A percentile compares a stretch with the other conserved stretches of the same genome.
These are phyloP conservation scores for Hypotaenidia philippensis DNA, from an alignment of 2,797 vertebrate genomes.

Conservation along the genomic window DNA sequence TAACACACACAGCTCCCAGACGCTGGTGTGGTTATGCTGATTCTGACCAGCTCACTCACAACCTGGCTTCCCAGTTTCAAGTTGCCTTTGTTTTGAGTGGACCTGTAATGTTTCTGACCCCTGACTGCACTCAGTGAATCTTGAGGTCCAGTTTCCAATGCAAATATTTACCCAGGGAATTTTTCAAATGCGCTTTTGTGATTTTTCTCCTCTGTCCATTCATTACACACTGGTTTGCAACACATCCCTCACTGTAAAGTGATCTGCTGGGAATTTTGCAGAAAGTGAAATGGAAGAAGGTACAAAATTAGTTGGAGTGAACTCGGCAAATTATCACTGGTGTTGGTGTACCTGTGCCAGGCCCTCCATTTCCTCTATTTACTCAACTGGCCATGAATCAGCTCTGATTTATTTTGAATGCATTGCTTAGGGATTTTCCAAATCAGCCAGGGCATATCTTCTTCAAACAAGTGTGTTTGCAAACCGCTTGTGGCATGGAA, in stretches of 20 bases:
- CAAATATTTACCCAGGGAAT: constrained; percentile 35
- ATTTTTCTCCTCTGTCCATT: neutral
- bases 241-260: neutral
- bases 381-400: constrained; percentile 27
- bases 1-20: neutral
- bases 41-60: neutral
- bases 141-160: neutral
- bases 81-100: constrained; percentile 5
- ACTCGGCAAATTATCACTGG: neutral
- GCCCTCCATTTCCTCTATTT: neutral
- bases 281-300: constrained; percentile 5
- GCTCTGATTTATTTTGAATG: constrained; percentile 37
- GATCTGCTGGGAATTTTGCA: constrained; percentile 5
- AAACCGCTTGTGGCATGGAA: constrained; percentile 20
- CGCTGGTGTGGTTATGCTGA: neutral
- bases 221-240: neutral
- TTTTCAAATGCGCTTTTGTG: neutral
- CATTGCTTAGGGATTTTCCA: constrained; percentile 27
- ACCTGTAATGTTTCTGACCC: neutral
- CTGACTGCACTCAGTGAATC: neutral
- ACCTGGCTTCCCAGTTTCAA: neutral
- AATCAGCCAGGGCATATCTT: constrained; percentile 30
- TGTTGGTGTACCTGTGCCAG: neutral
- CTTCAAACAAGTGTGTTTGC: constrained; percentile 48
- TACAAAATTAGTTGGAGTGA: neutral